Conservation (phyloP, 2,113 vertebrate genomes). For the Podarcis cretensis region DNA sequence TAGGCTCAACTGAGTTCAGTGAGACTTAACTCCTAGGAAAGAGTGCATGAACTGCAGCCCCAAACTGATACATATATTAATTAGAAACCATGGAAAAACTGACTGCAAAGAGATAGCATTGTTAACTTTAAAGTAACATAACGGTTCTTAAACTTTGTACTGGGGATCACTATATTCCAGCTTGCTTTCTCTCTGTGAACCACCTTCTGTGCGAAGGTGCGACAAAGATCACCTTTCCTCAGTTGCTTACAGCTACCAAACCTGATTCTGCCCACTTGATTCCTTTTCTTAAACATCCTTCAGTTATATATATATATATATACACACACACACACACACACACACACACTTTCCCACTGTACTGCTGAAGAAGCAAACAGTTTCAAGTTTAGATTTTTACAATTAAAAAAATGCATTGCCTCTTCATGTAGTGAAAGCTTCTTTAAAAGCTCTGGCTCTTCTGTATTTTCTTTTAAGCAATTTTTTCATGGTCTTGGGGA, state of each 20-base stretch:
- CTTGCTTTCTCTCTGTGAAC: background rate
- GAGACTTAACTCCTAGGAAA: too few species aligned
- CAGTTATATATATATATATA: too few species aligned
- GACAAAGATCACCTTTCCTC: too few species aligned
- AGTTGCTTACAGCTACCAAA: background rate
- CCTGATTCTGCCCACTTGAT: background rate
- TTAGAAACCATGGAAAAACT: background rate
- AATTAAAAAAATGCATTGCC: too few species aligned
- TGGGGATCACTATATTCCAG: background rate
- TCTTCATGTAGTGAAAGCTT: background rate
- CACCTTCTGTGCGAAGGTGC: background rate
- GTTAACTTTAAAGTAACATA: background rate
- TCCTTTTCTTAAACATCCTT: too few species aligned
- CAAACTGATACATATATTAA: background rate
- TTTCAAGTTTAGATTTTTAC: conserved; percentile 37
- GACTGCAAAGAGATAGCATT: background rate
- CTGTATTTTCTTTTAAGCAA: background rate
- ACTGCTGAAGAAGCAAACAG: conserved; percentile 23
- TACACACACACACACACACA: too few species aligned
- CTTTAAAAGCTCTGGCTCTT: background rate
- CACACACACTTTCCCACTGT: too few species aligned
- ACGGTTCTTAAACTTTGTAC: background rate
- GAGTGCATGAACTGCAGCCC: too few species aligned
- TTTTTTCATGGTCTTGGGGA: background rate
- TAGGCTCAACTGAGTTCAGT: too few species aligned